A percentile compares a stretch with the other conserved stretches of the same genome.
Conservation (phyloP, 2,888 invertebrate genomes). For the Drosophila bunnanda region DNA sequence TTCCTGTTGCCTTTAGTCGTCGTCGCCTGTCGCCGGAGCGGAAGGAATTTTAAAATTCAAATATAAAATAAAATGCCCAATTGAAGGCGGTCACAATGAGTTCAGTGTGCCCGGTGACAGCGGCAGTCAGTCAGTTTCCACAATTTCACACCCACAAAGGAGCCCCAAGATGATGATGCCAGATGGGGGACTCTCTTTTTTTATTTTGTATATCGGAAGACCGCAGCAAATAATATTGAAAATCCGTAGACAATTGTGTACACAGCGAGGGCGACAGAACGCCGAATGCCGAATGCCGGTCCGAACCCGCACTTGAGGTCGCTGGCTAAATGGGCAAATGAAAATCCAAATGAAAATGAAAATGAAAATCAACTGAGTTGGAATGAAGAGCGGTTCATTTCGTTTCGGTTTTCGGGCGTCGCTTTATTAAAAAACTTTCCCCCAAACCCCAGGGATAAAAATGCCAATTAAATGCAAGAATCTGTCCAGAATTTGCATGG, state of each 20-base stretch:
- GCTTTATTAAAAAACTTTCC: slow-evolving; percentile 73
- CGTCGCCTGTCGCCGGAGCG: slow-evolving; percentile 70
- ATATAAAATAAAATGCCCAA: slow-evolving; percentile 83
- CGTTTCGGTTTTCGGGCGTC: slow-evolving; percentile 37
- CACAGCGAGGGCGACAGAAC: slow-evolving; percentile 52
- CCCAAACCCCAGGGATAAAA: slow-evolving; percentile 36
- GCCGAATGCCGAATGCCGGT: slow-evolving; percentile 57
- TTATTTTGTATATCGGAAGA: slow-evolving; percentile 51
- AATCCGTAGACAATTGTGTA: slow-evolving; percentile 78
- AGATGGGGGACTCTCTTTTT: slow-evolving; percentile 8
- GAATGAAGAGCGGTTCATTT: slow-evolving; percentile 53
- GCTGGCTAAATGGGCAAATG: slow-evolving; percentile 64
- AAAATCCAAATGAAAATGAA: slow-evolving; percentile 78
- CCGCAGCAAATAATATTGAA: slow-evolving; percentile 79
- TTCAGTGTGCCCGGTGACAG: slow-evolving; percentile 61
- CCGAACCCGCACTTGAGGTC: slow-evolving; percentile 60
- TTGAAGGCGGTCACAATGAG: slow-evolving; percentile 82
- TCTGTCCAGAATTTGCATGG: slow-evolving; percentile 52
- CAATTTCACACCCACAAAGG: slow-evolving; percentile 58
- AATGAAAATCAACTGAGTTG: slow-evolving; percentile 73
- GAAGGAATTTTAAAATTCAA: slow-evolving; percentile 83
- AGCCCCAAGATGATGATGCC: slow-evolving; percentile 60
- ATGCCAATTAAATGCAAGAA: slow-evolving; percentile 67
- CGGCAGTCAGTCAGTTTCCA: slow-evolving; percentile 50
- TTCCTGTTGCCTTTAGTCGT: slow-evolving; percentile 74